phyloP scores from a whole-genome alignment of 2,797 vertebrate genomes.

The Gallirallus australis region DNA sequence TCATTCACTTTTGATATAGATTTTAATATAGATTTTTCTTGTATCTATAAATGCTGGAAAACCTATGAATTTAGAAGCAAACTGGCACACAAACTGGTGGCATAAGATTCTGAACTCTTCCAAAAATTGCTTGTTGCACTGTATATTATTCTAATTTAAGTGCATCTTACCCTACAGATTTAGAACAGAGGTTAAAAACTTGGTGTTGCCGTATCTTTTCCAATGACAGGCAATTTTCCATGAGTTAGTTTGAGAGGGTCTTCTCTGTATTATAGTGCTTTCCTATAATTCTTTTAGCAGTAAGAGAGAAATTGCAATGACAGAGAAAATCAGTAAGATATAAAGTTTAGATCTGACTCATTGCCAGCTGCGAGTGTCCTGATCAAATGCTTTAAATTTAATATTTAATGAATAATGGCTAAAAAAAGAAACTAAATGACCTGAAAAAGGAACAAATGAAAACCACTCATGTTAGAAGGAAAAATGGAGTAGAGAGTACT shows the following conservation, averaged over 20 bases:
- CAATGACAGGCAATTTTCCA: neutral
- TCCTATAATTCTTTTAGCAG: neutral
- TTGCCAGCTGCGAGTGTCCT: slow-evolving; percentile 12
- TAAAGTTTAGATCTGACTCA: slow-evolving; percentile 51
- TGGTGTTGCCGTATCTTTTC: neutral
- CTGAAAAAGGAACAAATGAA: slow-evolving; percentile 45
- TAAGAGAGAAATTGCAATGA: neutral
- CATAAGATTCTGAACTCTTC: neutral
- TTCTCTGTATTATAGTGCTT: neutral
- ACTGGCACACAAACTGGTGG: neutral
- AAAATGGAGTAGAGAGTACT: neutral
- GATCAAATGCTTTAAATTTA: slow-evolving; percentile 64
- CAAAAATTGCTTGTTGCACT: neutral
- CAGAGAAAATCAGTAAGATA: slow-evolving; percentile 36
- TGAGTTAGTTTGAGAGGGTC: neutral
- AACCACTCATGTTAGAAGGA: slow-evolving; percentile 5
- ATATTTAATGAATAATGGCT: slow-evolving; percentile 66
- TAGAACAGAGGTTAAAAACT: neutral
- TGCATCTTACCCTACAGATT: neutral
- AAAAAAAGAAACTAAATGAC: slow-evolving; percentile 55
- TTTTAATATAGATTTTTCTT: neutral
- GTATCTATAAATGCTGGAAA: neutral
- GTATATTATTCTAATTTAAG: neutral
- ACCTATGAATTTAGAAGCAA: neutral
- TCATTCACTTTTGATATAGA: neutral